Evolutionary conservation across 2,888 invertebrate genomes (phyloP).

Genomic region (Myathropa florea): DNA sequence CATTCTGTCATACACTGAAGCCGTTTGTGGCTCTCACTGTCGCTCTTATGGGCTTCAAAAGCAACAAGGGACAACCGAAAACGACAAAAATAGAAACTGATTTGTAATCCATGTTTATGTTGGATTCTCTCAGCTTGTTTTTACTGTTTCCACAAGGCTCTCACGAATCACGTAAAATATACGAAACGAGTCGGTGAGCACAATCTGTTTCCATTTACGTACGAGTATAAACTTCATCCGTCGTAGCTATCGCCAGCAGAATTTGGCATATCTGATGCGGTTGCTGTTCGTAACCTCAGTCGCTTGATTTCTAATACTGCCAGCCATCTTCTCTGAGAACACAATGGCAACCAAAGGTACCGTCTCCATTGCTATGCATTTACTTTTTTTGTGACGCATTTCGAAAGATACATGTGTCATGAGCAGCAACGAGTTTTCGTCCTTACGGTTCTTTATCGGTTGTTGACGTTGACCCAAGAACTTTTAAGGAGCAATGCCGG

Average conservation of each 20-base stretch:
- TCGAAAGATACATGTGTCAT: constrained; percentile 58
- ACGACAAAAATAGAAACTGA: constrained; percentile 23
- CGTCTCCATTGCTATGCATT: constrained; percentile 45
- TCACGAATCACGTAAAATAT: constrained; percentile 65
- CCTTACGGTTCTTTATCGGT: constrained; percentile 58
- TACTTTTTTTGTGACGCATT: constrained; percentile 16
- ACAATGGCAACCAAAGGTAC: constrained; percentile 52
- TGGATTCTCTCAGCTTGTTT: constrained; percentile 40
- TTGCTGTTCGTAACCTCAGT: constrained; percentile 59
- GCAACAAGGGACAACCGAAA: constrained; percentile 8
- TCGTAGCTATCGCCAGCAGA: constrained; percentile 46
- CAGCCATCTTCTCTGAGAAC: constrained; percentile 48
- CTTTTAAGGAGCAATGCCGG: constrained; percentile 3
- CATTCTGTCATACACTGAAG: not conserved
- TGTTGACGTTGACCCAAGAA: constrained; percentile 35
- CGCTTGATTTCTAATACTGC: constrained; percentile 56
- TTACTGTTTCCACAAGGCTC: constrained; percentile 52
- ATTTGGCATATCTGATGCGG: constrained; percentile 63
- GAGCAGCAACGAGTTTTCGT: constrained; percentile 45
- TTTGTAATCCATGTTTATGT: constrained; percentile 38
- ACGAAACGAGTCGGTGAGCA: constrained; percentile 59
- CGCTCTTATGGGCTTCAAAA: constrained; percentile 3
- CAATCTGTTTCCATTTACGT: constrained; percentile 68
- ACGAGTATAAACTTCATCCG: constrained; percentile 48
- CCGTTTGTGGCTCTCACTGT: not conserved